Base-by-base conservation (phyloP, 2,113 vertebrate species). In the Nesogale talazaci region DNA sequence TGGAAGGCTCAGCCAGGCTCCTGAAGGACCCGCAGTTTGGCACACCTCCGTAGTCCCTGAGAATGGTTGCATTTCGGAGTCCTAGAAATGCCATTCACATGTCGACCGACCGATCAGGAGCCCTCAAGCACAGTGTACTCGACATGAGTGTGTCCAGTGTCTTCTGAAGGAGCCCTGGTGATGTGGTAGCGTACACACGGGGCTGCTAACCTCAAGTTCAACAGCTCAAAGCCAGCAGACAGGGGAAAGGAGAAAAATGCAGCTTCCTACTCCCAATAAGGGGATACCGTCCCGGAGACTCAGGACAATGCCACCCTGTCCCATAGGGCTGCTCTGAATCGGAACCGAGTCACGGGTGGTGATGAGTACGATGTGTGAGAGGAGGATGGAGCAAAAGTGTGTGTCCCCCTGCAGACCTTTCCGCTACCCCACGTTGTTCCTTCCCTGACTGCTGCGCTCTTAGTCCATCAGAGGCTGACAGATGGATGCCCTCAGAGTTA, bases 401-500 rank as follows among this genome's bases (percentile, higher is more conserved):
- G 40, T 46, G 1, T 1, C 80, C n/a, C 34, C 74, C 63, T 90
- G n/a, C 77, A 81, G 70, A 93, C 92, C 77, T 82, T n/a, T 88
- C n/a, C 86, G 23, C 23, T 29, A 77, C 75, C 25, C 23, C 82
- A 76, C 87, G 75, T 8, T 92, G 42, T 72, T 61, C 42, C 78
- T 89, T 95, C 74, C 56, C 76, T 83, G 27, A 93, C 34, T 92
- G 77, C 83, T 89, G 0, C 70, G 3, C 29, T 83, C n/a, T 65
- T 56, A 79, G 36, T 86, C 31, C 8, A 83, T 82, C 34, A 93
- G 76, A 93, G 75, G 91, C 52, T 70, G 74, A 72, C 65, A 85
- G 90, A 70, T 90, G 86, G 74, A 87, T 94, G n/a, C 46, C 59
- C n/a, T 36, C 40, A 65, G 29, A 79, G 38, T 93, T 96, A 89